Base-by-base conservation (phyloP, 2,797 vertebrate species). In the Melanotaenia nigrans region DNA sequence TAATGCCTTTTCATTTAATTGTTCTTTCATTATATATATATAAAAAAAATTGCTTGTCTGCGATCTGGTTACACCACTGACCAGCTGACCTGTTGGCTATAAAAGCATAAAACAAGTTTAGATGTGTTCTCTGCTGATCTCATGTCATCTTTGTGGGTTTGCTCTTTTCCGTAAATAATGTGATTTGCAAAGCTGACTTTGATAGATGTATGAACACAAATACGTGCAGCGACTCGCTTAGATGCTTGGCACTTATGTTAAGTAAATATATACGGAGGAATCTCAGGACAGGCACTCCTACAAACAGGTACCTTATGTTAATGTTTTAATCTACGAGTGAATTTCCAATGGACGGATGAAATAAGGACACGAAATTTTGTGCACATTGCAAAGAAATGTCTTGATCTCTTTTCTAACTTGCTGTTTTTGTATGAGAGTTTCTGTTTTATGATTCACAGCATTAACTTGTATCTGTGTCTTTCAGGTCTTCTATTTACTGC, bases 101-200 rank as follows among this genome's bases (percentile, higher is more conserved):
- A 6, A 25, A 54, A 54, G 4, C 24, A 51, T 22, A 1, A 25
- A 53, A 49, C 45, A 18, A 18, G 20, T 8, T 30, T 7, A 16
- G 10, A n/a, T 1, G 3, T 51, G 1, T 32, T 22, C 11, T 53
- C 4, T 33, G 61, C n/a, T 14, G 12, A 18, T 25, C 1, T 22
- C n/a, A 14, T 58, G n/a, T 51, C 30, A 30, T 30, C 49, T 62
- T 32, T 54, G 35, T 14, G 8, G 45, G 10, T 70, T 0, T 51
- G 20, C 61, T 69, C 14, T 47, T 86, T 84, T 85, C 4, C 77
- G 73, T 84, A 33, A n/a, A 1, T 20, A 25, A 58, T 28, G 5
- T 22, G 3, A 67, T 77, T 87, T 79, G 70, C 57, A 79, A 81
- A 87, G 16, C 22, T 22, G 13, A 55, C 12, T 49, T 49, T 61